phyloP scores from a whole-genome alignment of 2,113 vertebrate species.

The Ictalurus punctatus region DNA sequence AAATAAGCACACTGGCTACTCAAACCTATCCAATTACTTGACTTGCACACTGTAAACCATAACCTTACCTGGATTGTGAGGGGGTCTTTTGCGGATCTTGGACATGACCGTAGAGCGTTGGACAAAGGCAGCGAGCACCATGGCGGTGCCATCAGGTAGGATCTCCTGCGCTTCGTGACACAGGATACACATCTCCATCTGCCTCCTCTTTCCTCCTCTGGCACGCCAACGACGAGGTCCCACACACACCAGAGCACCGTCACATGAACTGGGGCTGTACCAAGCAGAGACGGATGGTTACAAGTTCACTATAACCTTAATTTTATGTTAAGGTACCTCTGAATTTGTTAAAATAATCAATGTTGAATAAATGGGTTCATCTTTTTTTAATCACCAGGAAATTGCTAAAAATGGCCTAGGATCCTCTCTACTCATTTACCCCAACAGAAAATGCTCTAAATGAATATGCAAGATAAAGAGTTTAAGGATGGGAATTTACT shows the following conservation, averaged over 20 bases:
- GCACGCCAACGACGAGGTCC: slow-evolving; percentile 81
- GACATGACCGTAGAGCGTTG: slow-evolving; percentile 94
- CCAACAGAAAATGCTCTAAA: not conserved
- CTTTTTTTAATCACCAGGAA: not conserved
- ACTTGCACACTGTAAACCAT: no score
- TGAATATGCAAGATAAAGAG: not conserved
- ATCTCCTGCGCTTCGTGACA: slow-evolving; percentile 98
- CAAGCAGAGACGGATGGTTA: not conserved
- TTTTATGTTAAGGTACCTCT: not conserved
- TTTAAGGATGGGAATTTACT: not conserved
- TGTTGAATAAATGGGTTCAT: not conserved
- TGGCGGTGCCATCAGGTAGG: slow-evolving; percentile 83
- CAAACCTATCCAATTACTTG: no score
- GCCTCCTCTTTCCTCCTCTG: slow-evolving; percentile 74
- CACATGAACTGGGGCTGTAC: slow-evolving; percentile 75
- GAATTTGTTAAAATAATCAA: not conserved
- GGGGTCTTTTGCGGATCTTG: no score
- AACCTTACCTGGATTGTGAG: no score
- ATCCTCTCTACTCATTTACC: not conserved
- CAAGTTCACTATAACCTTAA: not conserved
- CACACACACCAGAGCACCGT: slow-evolving; percentile 80
- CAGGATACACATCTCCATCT: slow-evolving; percentile 90
- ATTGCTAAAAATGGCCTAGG: not conserved
- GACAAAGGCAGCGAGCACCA: slow-evolving; percentile 95
- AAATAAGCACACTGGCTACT: no score